Evolutionary conservation across 2,113 vertebrate genomes (phyloP).

Genomic region (Corvus cornix): DNA sequence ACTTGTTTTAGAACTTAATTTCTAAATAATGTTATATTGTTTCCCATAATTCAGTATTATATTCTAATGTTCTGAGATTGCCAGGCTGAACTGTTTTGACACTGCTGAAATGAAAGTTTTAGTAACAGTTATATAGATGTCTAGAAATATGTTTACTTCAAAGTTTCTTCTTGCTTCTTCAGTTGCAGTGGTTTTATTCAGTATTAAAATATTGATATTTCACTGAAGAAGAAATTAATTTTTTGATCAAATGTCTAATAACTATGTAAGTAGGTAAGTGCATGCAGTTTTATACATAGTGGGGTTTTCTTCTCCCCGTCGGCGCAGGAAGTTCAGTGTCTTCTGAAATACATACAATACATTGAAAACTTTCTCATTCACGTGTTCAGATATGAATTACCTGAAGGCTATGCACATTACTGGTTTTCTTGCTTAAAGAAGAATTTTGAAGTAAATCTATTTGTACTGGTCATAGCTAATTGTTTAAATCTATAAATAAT

Average conservation of each 20-base stretch:
- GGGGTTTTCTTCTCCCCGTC: fast-evolving
- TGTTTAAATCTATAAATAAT: background rate
- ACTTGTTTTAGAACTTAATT: background rate
- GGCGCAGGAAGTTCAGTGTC: background rate
- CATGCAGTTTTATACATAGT: background rate
- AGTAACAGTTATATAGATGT: background rate
- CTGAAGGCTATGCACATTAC: background rate
- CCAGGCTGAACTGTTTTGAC: background rate
- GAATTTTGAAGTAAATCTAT: background rate
- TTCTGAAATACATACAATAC: background rate
- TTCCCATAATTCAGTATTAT: background rate
- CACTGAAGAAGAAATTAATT: background rate
- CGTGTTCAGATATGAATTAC: background rate
- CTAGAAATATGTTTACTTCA: background rate
- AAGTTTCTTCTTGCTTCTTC: background rate
- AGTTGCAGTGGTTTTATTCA: background rate
- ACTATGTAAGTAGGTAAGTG: background rate
- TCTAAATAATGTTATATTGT: background rate
- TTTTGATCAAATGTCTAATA: background rate
- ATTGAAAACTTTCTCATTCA: background rate
- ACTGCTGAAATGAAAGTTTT: background rate
- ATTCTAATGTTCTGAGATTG: background rate
- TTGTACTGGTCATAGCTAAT: background rate
- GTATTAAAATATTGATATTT: background rate
- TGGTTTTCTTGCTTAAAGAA: background rate